Evolutionary conservation across 2,113 vertebrate species (phyloP).

Genomic region (Axis porcinus): DNA sequence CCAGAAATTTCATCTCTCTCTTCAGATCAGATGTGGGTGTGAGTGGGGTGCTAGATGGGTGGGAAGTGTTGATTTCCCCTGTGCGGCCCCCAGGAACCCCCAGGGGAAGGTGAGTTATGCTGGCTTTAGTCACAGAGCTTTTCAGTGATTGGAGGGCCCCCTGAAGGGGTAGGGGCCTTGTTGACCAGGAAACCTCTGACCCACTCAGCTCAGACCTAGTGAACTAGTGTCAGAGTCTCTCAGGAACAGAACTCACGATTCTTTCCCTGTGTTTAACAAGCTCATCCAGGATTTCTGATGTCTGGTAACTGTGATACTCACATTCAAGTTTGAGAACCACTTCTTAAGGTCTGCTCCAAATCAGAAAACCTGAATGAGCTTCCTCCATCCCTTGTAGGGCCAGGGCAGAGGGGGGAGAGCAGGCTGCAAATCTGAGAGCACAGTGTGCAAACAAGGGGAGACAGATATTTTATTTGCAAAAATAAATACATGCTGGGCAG

Average conservation of each 20-base stretch:
- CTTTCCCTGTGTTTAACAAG: background rate
- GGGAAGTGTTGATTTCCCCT: background rate
- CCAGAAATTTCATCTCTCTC: background rate
- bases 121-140: background rate
- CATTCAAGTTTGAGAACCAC: background rate
- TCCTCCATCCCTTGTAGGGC: background rate
- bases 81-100: background rate
- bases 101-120: background rate
- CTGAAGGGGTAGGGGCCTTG: background rate
- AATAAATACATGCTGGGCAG: constrained; percentile 10
- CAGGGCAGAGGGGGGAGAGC: background rate
- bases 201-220: background rate
- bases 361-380: too few relatives aligned
- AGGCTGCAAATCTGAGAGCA: background rate
- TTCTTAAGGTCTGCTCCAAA: background rate
- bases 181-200: background rate
- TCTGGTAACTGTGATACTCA: background rate
- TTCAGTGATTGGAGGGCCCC: background rate
- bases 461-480: constrained; percentile 61
- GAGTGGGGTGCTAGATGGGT: background rate
- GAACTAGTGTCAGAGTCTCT: background rate
- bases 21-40: background rate
- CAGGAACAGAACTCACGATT: background rate
- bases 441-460: background rate
- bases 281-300: background rate